Percentiles rank a stretch among this genome's conserved stretches.
phyloP scores from a whole-genome alignment of 92 coral and sea anemone species.

The Pocillopora grandis region DNA sequence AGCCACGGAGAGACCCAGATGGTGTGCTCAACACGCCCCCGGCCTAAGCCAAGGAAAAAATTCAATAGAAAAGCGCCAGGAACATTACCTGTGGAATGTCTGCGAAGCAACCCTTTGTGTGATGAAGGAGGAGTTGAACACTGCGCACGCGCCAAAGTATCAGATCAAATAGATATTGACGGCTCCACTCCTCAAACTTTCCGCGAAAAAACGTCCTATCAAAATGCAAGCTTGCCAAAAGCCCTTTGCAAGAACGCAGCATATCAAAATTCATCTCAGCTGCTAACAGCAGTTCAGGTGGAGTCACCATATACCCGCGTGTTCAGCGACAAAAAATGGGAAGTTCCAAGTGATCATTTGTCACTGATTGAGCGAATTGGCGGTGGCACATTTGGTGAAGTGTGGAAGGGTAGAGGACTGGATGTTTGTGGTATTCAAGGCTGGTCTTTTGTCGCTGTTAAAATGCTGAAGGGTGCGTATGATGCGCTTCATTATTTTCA shows the following conservation, averaged over 20 bases:
- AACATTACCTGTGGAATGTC: not conserved
- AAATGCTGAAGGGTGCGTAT: slow-evolving; percentile 40
- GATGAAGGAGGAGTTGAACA: not conserved
- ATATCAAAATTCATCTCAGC: not conserved
- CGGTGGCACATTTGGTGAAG: slow-evolving; percentile 39
- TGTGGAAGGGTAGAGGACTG: slow-evolving; percentile 27
- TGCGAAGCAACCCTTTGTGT: too few relatives aligned
- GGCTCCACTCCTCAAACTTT: not conserved
- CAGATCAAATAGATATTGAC: not conserved
- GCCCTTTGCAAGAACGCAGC: not conserved
- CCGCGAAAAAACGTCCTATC: not conserved
- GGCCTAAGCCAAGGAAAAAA: slow-evolving; percentile 8
- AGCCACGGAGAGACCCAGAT: not conserved
- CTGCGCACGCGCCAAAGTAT: not conserved
- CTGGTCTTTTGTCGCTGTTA: slow-evolving; percentile 46
- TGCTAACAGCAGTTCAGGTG: not conserved
- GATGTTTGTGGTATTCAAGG: slow-evolving; percentile 12
- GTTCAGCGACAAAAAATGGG: slow-evolving; percentile 27
- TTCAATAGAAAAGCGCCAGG: not conserved
- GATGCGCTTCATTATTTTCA: not conserved
- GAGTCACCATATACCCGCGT: slow-evolving; percentile 21
- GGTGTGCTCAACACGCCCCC: not conserved
- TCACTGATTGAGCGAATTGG: slow-evolving; percentile 19
- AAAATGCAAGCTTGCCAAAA: not conserved
- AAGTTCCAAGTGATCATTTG: slow-evolving; percentile 12